phyloP scores from a whole-genome alignment of 2,113 vertebrate species.

The Jacana jacana region DNA sequence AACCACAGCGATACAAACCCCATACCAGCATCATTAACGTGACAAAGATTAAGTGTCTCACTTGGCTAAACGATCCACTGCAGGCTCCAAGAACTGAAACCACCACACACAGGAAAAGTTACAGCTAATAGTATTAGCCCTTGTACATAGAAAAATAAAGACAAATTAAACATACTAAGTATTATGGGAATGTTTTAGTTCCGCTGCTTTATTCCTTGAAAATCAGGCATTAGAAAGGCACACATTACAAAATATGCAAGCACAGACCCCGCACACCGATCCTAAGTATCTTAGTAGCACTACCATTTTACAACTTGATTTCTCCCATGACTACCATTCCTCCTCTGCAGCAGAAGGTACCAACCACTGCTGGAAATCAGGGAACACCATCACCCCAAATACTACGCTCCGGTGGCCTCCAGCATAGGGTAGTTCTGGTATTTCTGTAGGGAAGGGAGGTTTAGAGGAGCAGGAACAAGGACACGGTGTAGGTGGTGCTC shows the following conservation, averaged over 20 bases:
- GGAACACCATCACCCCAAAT: neutral
- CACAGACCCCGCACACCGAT: neutral
- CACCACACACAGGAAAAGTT: neutral
- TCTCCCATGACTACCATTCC: neutral
- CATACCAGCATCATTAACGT: neutral
- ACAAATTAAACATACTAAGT: neutral
- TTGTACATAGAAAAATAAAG: neutral
- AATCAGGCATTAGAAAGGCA: neutral
- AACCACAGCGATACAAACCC: neutral
- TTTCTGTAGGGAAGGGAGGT: neutral
- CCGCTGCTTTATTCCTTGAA: neutral
- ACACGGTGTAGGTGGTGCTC: neutral
- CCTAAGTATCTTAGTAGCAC: accelerated
- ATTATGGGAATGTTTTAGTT: neutral
- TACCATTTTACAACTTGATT: neutral
- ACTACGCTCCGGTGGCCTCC: too few relatives aligned
- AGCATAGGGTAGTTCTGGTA: neutral
- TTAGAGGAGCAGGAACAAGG: neutral
- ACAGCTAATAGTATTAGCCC: neutral
- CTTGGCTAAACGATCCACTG: neutral
- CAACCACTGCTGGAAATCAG: neutral
- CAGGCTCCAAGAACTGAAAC: neutral
- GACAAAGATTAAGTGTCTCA: neutral
- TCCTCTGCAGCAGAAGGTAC: neutral
- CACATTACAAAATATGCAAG: neutral